Evolutionary conservation across 2,797 vertebrate species (phyloP), one percentile per base, ranked within the genome.

Genomic region (Scomberomorus guttatus): DNA sequence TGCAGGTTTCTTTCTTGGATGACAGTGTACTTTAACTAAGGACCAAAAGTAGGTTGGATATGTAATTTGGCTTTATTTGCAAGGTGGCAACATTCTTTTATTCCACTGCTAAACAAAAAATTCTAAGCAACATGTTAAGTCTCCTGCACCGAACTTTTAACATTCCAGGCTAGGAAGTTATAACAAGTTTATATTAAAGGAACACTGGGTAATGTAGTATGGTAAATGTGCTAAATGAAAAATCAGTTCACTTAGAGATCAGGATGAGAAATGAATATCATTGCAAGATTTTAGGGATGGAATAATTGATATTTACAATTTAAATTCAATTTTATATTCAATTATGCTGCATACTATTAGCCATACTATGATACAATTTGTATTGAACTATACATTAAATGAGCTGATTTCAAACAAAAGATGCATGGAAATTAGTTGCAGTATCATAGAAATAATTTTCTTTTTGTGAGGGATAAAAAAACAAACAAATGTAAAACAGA

Each of bases 1-100:
- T 59, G 50, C 15, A n/a, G 39, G 72, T 29, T 24, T 20, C 37
- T 24, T 42, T 64, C 55, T 11, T 37, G 22, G 22, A 1, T 29
- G 39, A 22, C 27, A 51, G 20, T 11, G 29, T 25, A 32, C 22
- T 70, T 71, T 70, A 58, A 50, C 59, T 63, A n/a, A 68, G 56
- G 18, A 37, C 2, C 10, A 22, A 6, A n/a, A 6, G 6, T 32
- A 48, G 15, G 12, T 8, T 34, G 48, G 18, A 46, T 29, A 7
- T 29, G 27, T 63, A 32, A 32, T 20, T 32, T 42, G 14, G 10
- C 4, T 46, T 46, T 3, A 62, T 46, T 46, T 63, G 12, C 6
- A 9, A 27, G 9, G 60, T 46, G 4, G 56, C 13, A 42, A 34
- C 9, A 1, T 17, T 14, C 34, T 17, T 14, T 13, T 14, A 4